Percentiles rank a stretch among this genome's conserved stretches.
Conservation (phyloP, 1,140 invertebrate species). For the Macrosteles quadrilineatus region DNA sequence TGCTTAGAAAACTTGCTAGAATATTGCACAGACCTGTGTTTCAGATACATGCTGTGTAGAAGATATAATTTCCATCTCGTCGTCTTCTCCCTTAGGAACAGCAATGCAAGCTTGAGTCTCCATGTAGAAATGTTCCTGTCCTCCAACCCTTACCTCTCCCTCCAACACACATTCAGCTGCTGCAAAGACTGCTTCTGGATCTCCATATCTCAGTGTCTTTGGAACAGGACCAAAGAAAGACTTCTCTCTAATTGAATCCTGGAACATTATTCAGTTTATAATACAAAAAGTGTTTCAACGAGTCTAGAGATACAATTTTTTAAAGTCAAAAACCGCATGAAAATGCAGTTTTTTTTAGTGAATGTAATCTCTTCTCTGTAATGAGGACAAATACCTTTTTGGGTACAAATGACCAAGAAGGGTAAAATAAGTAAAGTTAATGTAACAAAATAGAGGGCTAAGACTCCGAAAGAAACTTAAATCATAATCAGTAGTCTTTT, state of each 20-base stretch:
- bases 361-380: too few relatives aligned
- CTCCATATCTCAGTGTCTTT: slow-evolving; percentile 61
- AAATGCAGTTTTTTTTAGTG: too few relatives aligned
- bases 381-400: too few relatives aligned
- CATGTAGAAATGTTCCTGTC: slow-evolving; percentile 97
- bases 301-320: too few relatives aligned
- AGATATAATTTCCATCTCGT: slow-evolving; percentile 83
- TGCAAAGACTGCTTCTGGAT: slow-evolving; percentile 63
- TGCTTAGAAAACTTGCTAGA: not conserved
- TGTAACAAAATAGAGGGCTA: too few relatives aligned
- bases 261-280: slow-evolving; percentile 24
- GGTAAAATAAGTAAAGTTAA: too few relatives aligned
- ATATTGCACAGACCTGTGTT: slow-evolving; percentile 61
- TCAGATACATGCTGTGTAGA: slow-evolving; percentile 84
- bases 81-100: slow-evolving; percentile 74
- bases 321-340: too few relatives aligned
- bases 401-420: too few relatives aligned
- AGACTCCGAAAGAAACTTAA: too few relatives aligned
- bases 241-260: slow-evolving; percentile 73
- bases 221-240: slow-evolving; percentile 65
- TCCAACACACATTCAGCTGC: slow-evolving; percentile 65
- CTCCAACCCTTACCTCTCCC: slow-evolving; percentile 78
- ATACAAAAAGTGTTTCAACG: not conserved
- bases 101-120: slow-evolving; percentile 80
- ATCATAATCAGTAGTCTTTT: too few relatives aligned